Conservation (phyloP, 2,113 vertebrate genomes). For the Actenoides hombroni region DNA sequence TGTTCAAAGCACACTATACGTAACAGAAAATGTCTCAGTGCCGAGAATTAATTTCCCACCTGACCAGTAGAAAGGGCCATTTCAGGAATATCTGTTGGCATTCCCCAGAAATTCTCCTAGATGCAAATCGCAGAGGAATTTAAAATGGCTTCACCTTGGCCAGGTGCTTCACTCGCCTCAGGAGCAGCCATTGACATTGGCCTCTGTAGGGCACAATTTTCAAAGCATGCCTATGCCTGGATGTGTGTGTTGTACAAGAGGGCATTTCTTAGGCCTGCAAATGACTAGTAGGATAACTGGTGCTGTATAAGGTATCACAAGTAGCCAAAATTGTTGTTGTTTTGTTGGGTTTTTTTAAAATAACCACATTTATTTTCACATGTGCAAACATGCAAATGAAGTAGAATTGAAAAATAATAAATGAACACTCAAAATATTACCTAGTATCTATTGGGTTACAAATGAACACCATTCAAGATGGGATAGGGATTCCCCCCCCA, state of each 20-base stretch:
- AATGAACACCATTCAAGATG: neutral
- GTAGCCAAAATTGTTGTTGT: neutral
- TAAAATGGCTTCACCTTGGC: neutral
- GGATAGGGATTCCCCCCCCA: rapidly evolving
- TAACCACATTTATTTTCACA: neutral
- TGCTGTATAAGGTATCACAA: neutral
- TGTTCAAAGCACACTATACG: neutral
- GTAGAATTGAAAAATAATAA: neutral
- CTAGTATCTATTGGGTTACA: neutral
- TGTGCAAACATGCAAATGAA: neutral
- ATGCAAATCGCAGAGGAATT: neutral
- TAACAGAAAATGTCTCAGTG: neutral
- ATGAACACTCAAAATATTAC: neutral
- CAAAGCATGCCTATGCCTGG: neutral
- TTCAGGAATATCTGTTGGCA: neutral
- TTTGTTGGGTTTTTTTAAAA: neutral
- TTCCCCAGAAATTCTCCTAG: neutral
- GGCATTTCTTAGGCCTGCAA: neutral
- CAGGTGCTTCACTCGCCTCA: neutral
- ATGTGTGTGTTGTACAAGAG: rapidly evolving
- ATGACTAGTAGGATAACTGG: neutral
- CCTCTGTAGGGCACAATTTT: neutral
- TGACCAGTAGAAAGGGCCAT: neutral
- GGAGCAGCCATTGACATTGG: neutral
- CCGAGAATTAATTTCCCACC: neutral